phyloP scores from a whole-genome alignment of 2,113 vertebrate genomes.

The human (Homo sapiens) region DNA sequence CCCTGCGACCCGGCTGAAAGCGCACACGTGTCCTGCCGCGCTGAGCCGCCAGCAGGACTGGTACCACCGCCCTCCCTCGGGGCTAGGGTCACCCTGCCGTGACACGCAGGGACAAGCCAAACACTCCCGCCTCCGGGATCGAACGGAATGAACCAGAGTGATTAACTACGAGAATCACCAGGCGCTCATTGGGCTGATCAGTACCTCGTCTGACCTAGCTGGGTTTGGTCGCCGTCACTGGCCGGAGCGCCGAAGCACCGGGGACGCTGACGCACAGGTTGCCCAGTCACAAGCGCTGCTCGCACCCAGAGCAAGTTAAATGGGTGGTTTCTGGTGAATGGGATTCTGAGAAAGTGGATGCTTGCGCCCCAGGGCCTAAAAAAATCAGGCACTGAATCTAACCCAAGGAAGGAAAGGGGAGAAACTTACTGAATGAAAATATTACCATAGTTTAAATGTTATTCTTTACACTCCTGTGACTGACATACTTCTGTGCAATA shows the following conservation, averaged over 20 bases:
- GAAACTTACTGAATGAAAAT: neutral
- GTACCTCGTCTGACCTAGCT: accelerated
- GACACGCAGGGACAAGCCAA: neutral
- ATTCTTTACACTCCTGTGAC: neutral
- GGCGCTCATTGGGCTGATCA: accelerated
- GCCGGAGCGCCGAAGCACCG: neutral
- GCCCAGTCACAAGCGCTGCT: neutral
- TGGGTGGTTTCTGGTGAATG: neutral
- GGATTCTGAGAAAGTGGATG: neutral
- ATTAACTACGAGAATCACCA: neutral
- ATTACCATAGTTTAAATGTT: neutral
- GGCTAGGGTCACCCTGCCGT: too few relatives aligned
- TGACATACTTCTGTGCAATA: neutral
- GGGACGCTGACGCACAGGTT: neutral
- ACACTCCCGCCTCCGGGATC: neutral
- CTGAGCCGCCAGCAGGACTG: accelerated
- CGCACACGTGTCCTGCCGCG: accelerated
- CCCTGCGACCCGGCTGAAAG: accelerated
- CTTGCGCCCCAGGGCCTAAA: neutral
- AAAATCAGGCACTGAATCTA: neutral
- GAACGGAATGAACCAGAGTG: accelerated
- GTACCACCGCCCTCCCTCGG: neutral
- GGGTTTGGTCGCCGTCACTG: neutral
- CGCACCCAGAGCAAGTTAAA: neutral
- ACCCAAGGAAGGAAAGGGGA: accelerated